These are phyloP conservation scores for Petrocephalus microphthalmus DNA, from an alignment of 2,113 vertebrate genomes.

Conservation along the genomic window DNA sequence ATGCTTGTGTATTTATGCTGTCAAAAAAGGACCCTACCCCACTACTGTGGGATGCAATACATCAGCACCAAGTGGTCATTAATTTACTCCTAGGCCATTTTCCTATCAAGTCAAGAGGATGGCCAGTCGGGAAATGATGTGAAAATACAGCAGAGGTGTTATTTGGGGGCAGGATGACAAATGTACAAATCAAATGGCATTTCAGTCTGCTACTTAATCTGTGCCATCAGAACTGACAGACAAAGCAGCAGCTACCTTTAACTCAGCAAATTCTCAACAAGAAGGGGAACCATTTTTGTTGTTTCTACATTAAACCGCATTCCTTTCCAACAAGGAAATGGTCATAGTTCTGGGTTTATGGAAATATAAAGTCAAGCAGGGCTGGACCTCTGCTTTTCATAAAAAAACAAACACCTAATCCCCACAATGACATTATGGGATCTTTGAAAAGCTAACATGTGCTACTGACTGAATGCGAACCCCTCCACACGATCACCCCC, in stretches of 20 bases:
- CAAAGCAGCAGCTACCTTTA: neutral
- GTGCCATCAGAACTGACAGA: neutral
- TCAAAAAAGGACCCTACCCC: neutral
- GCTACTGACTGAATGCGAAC: neutral
- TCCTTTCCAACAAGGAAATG: neutral
- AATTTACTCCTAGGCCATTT: neutral
- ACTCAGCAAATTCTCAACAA: neutral
- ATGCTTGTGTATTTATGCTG: neutral
- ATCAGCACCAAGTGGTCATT: neutral
- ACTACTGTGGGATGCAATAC: neutral
- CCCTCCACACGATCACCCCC: neutral
- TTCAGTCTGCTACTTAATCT: neutral
- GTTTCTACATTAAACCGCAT: neutral
- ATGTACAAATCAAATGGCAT: neutral
- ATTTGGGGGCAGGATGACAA: neutral
- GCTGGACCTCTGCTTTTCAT: neutral
- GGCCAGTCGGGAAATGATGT: neutral
- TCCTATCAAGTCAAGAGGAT: neutral
- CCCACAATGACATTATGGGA: neutral
- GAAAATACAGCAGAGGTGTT: neutral
- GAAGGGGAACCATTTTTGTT: neutral
- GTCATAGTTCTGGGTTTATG: neutral
- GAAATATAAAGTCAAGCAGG: neutral
- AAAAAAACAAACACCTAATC: neutral
- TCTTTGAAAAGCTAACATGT: neutral